Evolutionary conservation across 2,888 invertebrate genomes (phyloP).

Genomic region (Lathronympha strigana): DNA sequence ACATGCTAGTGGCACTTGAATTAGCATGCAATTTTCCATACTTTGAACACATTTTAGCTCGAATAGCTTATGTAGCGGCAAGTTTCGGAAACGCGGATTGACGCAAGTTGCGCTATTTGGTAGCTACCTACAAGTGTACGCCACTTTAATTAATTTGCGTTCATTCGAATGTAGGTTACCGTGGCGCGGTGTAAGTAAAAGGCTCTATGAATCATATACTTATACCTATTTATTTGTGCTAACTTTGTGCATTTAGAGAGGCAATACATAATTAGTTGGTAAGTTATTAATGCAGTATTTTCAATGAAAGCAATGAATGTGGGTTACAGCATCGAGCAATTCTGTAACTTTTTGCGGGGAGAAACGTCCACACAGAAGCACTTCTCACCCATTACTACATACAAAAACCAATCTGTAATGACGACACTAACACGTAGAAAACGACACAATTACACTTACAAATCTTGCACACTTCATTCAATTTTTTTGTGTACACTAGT

Average conservation of each 20-base stretch:
- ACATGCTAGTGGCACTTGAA: slow-evolving; percentile 63
- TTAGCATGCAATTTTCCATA: slow-evolving; percentile 75
- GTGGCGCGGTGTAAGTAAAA: slow-evolving; percentile 4
- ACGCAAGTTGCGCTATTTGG: slow-evolving; percentile 29
- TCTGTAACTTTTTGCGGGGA: too few relatives aligned
- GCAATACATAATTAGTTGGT: background rate
- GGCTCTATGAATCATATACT: slow-evolving; percentile 4
- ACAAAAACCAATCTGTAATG: too few relatives aligned
- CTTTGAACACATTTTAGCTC: slow-evolving; percentile 63
- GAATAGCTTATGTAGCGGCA: slow-evolving; percentile 45
- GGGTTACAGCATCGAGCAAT: too few relatives aligned
- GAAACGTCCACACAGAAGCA: too few relatives aligned
- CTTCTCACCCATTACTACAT: too few relatives aligned
- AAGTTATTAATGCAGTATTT: background rate
- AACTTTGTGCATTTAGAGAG: slow-evolving; percentile 4
- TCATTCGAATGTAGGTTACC: slow-evolving; percentile 20
- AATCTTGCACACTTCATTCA: too few relatives aligned
- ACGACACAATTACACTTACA: too few relatives aligned
- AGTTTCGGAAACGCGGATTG: slow-evolving; percentile 37
- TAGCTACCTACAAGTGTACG: slow-evolving; percentile 44
- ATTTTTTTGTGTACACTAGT: too few relatives aligned
- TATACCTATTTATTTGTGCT: background rate
- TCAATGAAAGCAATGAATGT: background rate
- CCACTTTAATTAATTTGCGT: slow-evolving; percentile 47
- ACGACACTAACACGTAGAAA: too few relatives aligned